A percentile compares a stretch with the other conserved stretches of the same genome.
phyloP scores from a whole-genome alignment of 2,888 invertebrate species.

The Epsilonema sp. region DNA sequence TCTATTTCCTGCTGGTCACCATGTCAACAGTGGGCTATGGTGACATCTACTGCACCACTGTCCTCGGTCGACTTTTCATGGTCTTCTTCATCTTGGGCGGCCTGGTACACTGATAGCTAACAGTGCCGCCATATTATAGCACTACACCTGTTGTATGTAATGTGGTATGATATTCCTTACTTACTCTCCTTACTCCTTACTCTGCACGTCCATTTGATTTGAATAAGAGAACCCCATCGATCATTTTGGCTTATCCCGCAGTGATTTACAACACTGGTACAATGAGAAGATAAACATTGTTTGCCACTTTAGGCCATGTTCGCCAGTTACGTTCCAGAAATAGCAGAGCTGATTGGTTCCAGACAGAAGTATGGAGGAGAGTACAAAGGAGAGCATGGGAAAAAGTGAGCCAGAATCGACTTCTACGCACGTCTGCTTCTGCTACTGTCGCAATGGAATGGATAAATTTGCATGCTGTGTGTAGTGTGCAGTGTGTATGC shows the following conservation, averaged over 20 bases:
- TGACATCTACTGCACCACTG: slow-evolving; percentile 93
- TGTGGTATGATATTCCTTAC: too few relatives aligned
- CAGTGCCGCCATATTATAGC: too few relatives aligned
- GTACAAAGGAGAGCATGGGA: slow-evolving; percentile 99
- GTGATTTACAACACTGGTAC: not conserved
- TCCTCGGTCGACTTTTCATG: slow-evolving; percentile 93
- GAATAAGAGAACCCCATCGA: not conserved
- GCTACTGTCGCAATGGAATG: too few relatives aligned
- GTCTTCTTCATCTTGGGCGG: slow-evolving; percentile 99
- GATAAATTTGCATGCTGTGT: not conserved
- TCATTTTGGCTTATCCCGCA: not conserved
- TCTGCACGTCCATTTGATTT: not conserved
- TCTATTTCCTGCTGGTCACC: slow-evolving; percentile 98
- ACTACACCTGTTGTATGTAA: too few relatives aligned
- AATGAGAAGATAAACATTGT: not conserved
- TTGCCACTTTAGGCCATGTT: slow-evolving; percentile 96
- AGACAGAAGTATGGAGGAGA: slow-evolving; percentile 98
- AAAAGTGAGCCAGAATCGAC: slow-evolving; percentile 90
- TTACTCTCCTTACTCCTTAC: not conserved
- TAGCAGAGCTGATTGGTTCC: slow-evolving; percentile 97
- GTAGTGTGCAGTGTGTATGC: not conserved
- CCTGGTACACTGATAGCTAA: too few relatives aligned
- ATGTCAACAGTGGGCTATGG: slow-evolving; percentile 98
- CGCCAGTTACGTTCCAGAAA: slow-evolving; percentile 99
- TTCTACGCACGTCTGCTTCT: too few relatives aligned